Evolutionary conservation across 2,888 invertebrate species (phyloP).

Genomic region (Eupelmus urozonus): DNA sequence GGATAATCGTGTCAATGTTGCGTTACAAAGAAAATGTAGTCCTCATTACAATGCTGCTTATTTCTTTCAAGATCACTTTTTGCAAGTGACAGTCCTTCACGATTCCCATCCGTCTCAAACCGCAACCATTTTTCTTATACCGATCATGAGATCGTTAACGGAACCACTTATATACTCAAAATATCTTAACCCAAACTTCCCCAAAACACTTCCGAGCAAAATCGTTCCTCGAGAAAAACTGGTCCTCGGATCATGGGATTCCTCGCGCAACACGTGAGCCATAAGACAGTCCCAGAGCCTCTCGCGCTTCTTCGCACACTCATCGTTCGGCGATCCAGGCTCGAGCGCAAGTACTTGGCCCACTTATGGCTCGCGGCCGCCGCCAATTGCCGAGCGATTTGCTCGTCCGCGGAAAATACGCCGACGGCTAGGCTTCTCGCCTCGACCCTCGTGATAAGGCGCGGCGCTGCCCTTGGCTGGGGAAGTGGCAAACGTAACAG

Average conservation of each 20-base stretch:
- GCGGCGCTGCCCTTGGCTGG: slow-evolving; percentile 7
- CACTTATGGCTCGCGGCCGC: slow-evolving; percentile 66
- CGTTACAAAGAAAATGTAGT: slow-evolving; percentile 55
- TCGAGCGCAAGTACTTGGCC: slow-evolving; percentile 73
- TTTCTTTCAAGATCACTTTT: slow-evolving; percentile 20
- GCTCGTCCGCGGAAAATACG: neutral
- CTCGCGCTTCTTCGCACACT: slow-evolving; percentile 62
- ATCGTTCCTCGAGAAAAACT: too few species aligned
- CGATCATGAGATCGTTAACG: too few species aligned
- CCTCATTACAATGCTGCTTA: slow-evolving; percentile 44
- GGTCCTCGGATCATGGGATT: too few species aligned
- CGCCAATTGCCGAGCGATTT: too few species aligned
- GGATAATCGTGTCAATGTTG: slow-evolving; percentile 61
- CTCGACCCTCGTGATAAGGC: slow-evolving; percentile 39
- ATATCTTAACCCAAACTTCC: too few species aligned
- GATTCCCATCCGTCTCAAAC: too few species aligned
- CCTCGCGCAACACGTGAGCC: too few species aligned
- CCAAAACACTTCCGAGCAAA: too few species aligned
- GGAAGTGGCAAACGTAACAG: too few species aligned
- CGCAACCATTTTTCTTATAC: too few species aligned
- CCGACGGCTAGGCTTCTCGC: slow-evolving; percentile 7
- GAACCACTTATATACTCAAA: too few species aligned
- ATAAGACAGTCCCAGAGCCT: slow-evolving; percentile 58
- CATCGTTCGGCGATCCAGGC: slow-evolving; percentile 69
- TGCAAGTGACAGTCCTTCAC: neutral